Conservation (phyloP, 2,113 vertebrate genomes). For the Xiphorhynchus elegans region DNA sequence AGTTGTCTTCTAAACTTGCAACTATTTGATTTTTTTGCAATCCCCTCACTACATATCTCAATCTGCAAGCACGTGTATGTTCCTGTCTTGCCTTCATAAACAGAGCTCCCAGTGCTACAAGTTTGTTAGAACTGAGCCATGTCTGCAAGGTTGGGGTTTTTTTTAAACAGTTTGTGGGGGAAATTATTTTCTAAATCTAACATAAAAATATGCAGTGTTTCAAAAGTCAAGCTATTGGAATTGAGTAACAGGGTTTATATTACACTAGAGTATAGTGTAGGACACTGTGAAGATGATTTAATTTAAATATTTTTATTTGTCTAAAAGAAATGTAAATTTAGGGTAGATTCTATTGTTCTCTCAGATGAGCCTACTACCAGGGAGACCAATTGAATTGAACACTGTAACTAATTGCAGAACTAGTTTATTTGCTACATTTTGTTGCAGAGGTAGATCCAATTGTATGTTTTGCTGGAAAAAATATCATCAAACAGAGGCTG, state of each 20-base stretch:
- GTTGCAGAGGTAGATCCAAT: not conserved
- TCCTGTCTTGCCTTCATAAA: not conserved
- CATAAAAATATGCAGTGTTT: not conserved
- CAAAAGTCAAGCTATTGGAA: not conserved
- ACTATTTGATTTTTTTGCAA: not conserved
- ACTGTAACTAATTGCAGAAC: not conserved
- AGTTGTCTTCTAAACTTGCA: not conserved
- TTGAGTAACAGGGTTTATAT: not conserved
- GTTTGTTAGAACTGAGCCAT: not conserved
- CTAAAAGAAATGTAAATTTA: not conserved
- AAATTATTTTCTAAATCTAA: not conserved
- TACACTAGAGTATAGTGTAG: not conserved
- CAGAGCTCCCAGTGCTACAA: not conserved
- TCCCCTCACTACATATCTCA: not conserved
- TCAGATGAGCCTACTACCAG: not conserved
- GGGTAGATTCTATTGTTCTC: not conserved
- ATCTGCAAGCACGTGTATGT: not conserved
- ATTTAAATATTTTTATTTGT: not conserved
- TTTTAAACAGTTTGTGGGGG: not conserved
- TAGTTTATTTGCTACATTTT: not conserved
- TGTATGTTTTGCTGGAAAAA: not conserved
- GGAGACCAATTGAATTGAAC: not conserved
- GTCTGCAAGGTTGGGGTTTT: not conserved
- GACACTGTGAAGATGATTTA: not conserved
- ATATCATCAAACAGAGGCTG: not conserved